Conservation (phyloP, 2,113 vertebrate species). For the Heptranchias perlo region DNA sequence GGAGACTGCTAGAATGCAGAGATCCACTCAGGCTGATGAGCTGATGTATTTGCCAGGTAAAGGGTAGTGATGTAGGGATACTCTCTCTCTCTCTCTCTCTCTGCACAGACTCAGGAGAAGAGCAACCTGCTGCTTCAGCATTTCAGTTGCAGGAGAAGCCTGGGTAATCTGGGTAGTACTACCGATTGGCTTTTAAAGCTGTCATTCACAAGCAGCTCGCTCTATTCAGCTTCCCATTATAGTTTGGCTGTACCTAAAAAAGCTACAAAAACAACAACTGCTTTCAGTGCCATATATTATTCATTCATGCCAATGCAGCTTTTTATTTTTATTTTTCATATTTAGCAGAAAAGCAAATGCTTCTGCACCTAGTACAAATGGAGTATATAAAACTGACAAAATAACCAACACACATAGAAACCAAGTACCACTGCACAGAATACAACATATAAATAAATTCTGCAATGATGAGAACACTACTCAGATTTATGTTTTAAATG, state of each 20-base stretch:
- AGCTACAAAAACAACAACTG: not conserved
- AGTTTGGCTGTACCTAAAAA: not conserved
- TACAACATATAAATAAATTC: not conserved
- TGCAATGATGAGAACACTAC: not conserved
- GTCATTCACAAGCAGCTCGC: not conserved
- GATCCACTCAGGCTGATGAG: conserved; percentile 62
- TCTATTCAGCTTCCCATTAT: not conserved
- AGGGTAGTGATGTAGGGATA: conserved; percentile 46
- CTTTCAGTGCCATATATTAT: not conserved
- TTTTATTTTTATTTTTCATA: not conserved
- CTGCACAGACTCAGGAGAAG: conserved; percentile 49
- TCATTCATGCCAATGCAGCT: not conserved
- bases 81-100: conserved; percentile 42
- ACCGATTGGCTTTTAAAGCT: conserved; percentile 37
- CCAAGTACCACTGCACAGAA: not conserved
- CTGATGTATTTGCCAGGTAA: conserved; percentile 61
- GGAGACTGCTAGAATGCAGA: conserved; percentile 62
- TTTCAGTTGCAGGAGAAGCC: conserved; percentile 49
- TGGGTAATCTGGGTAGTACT: conserved; percentile 40
- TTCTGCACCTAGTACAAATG: not conserved
- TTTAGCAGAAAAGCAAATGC: not conserved
- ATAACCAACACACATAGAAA: not conserved
- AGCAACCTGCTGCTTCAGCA: conserved; percentile 61
- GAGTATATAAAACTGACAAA: not conserved
- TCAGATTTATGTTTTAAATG: not conserved